These are phyloP conservation scores for Lasioglossum marginatum DNA, from an alignment of 2,888 invertebrate genomes.

Conservation along the genomic window DNA sequence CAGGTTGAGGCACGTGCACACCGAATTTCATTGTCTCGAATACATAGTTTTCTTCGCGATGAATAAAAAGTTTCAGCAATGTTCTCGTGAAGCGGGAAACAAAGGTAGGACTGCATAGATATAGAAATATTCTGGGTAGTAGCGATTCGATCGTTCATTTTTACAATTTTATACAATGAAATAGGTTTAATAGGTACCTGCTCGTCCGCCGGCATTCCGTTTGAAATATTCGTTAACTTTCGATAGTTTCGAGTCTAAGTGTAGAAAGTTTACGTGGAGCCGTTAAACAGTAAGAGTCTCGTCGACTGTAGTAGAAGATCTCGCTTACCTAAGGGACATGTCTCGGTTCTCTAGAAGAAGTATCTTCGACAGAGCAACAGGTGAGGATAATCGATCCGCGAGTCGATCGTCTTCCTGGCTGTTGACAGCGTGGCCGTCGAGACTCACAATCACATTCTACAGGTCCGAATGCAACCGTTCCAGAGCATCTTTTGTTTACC, in stretches of 20 bases:
- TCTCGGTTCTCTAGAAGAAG: background rate
- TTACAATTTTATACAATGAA: background rate
- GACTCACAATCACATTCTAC: constrained; percentile 14
- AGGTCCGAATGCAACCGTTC: background rate
- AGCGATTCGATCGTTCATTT: background rate
- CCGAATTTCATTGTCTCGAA: background rate
- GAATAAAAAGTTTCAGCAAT: background rate
- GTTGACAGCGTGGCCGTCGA: background rate
- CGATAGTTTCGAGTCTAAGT: background rate
- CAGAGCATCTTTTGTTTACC: constrained; percentile 59
- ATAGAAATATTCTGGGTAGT: background rate
- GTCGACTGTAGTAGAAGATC: background rate
- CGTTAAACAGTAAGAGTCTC: background rate
- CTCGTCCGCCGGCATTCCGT: no score
- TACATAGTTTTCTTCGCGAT: background rate
- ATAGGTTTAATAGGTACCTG: background rate
- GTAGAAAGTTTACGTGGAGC: background rate
- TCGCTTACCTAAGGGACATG: constrained; percentile 48
- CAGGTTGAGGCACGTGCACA: background rate
- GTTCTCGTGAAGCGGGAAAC: background rate
- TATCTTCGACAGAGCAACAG: constrained; percentile 24
- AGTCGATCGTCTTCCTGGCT: constrained; percentile 20
- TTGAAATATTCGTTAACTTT: no score
- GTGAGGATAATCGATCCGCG: constrained; percentile 24
- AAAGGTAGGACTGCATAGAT: background rate